Evolutionary conservation across 1,140 invertebrate genomes (phyloP), one percentile per base, ranked within the genome.

Genomic region (Drosophila nebulosa): DNA sequence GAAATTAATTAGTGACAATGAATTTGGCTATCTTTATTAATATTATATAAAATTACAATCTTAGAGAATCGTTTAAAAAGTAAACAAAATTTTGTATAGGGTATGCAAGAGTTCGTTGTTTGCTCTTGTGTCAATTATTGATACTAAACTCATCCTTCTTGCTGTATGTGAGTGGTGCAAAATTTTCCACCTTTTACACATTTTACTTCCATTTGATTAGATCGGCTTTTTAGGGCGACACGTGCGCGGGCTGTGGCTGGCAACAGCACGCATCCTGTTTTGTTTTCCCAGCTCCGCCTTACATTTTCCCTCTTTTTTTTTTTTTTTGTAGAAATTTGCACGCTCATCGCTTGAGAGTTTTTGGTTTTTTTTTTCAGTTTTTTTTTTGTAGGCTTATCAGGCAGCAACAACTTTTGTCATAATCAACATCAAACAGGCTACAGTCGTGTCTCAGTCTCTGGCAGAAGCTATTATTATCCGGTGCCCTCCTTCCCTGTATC

Each of bases 141-240:
- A n/a, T 24, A 24, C 30, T 62, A 30, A 63, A 64, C 12, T 57
- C 53, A 27, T 71, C 51, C 55, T 62, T 50, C 21, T 21, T 55
- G 67, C 35, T 51, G 51, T 52, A 57, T 32, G 58, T 32, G 58
- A 62, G 52, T 66, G 65, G 78, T 72, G 67, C 63, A 75, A 46
- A 83, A 88, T 88, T 88, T 88, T 88, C 75, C 83, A 88, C 83
- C 75, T 88, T 89, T 89, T 83, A 89, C 84, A 84, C 83, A 88
- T 89, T 88, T 83, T 89, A 89, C 75, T 88, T 88, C 84, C 83
- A 83, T 83, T 88, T 89, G 79, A 88, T 88, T 89, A 88, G 75
- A 89, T 88, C 83, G 75, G 72, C 74, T 86, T 85, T 86, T 80
- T 74, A 77, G 74, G 67, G 70, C 59, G 72, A 89, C 79, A 88